Base-by-base conservation (phyloP, 2,888 invertebrate genomes). In the Drosophila pegasa region DNA sequence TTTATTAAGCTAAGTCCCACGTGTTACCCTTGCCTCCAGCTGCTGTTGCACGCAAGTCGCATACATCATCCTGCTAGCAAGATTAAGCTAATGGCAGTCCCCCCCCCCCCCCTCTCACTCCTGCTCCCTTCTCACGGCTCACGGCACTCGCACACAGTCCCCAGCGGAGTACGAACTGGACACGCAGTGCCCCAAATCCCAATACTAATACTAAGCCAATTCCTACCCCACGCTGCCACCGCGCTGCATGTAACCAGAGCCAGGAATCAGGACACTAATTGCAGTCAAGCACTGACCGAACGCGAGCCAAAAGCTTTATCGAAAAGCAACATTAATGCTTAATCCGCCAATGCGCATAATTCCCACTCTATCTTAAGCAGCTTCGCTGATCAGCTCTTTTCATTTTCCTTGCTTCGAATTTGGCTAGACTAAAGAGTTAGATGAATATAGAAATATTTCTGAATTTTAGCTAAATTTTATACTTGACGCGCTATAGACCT, bases 141-240 rank as follows among this genome's bases (percentile, higher is more conserved):
- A 14, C 14, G 22, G 1, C 41, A 14, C 7, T 14, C 41, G 3
- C 22, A 22, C n/a, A n/a, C 16, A 27, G 16, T 45, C 3, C 45
- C 16, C 45, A 12, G 3, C 3, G 27, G 45, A 29, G 45, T 3
- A 16, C 12, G 27, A 45, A 12, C 27, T 45, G 45, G 45, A 45
- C 45, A 29, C 45, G 45, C 45, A 45, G 45, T 18, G 45, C 6
- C 27, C 45, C 45, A 45, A 45, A 45, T 45, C 45, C 27, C 27
- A 29, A 29, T 18, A 6, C 27, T 29, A 45, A 45, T 45, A 29
- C 27, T 10, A 45, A 45, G 16, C 16, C 45, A 16, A 45, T 29
- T 45, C 29, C 0, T 27, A 12, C 2, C 22, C 27, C 16, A 29
- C 12, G 43, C 0, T 1, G n/a, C 43, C 5, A 43, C 25, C 10